Conservation (phyloP, 1,140 invertebrate species). For the Tetragonula clypearis region DNA sequence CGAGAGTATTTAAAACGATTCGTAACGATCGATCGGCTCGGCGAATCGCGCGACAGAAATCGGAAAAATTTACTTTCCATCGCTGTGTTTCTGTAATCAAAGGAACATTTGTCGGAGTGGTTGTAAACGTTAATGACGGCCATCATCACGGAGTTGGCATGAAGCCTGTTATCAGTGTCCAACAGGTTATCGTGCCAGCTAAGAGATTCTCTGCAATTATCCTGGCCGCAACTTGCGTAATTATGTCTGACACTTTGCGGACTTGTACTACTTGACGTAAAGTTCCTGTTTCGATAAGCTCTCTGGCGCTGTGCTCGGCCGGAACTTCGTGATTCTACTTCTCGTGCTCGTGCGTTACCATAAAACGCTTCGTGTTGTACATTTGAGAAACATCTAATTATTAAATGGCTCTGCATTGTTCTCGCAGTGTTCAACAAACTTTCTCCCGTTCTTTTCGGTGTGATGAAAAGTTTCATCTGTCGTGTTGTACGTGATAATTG, state of each 20-base stretch:
- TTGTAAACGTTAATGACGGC: slow-evolving; percentile 3
- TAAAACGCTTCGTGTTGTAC: not conserved
- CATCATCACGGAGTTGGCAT: slow-evolving; percentile 27
- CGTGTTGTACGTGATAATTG: too few species aligned
- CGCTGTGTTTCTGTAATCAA: not conserved
- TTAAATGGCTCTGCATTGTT: too few species aligned
- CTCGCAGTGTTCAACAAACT: too few species aligned
- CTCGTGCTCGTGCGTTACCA: not conserved
- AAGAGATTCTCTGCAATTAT: slow-evolving; percentile 61
- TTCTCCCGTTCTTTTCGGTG: too few species aligned
- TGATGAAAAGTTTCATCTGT: too few species aligned
- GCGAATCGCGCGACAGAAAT: too few species aligned
- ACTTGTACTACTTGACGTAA: slow-evolving; percentile 58
- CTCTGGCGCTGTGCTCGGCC: not conserved
- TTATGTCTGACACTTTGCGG: slow-evolving; percentile 61
- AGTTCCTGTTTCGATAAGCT: slow-evolving; percentile 7
- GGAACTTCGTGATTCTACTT: not conserved
- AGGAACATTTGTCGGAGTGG: not conserved
- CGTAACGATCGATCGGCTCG: too few species aligned
- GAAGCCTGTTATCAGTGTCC: slow-evolving; percentile 56
- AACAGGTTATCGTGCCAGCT: slow-evolving; percentile 66
- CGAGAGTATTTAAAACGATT: not conserved
- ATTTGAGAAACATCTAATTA: too few species aligned
- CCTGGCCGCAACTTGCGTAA: slow-evolving; percentile 52
- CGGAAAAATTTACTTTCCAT: too few species aligned